Conservation (phyloP, 2,797 vertebrate genomes). For the Karalla daura region DNA sequence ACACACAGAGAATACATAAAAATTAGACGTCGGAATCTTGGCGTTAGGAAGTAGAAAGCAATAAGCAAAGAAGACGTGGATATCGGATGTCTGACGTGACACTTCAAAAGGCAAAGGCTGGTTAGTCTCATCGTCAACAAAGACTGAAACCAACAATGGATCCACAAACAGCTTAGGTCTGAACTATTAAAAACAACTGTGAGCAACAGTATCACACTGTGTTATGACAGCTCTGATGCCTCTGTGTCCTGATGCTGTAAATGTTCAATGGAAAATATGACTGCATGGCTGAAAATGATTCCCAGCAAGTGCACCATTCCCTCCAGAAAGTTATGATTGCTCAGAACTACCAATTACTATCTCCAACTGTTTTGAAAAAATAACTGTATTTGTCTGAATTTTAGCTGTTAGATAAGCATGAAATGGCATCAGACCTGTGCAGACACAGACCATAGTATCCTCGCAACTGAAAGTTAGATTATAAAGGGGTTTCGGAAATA, state of each 20-base stretch:
- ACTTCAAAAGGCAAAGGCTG: not conserved
- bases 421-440: no score
- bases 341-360: not conserved
- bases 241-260: not conserved
- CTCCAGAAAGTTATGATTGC: not conserved
- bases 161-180: not conserved
- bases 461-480: no score
- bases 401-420: no score
- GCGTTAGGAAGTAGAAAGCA: not conserved
- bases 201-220: not conserved
- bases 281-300: not conserved
- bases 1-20: no score
- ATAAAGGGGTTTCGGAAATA: no score
- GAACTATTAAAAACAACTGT: not conserved
- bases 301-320: not conserved
- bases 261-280: no score
- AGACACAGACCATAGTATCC: no score
- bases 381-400: no score
- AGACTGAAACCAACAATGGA: not conserved
- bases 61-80: not conserved
- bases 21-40: not conserved
- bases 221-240: no score
- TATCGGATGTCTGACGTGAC: no score
- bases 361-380: not conserved
- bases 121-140: not conserved